Evolutionary conservation across 2,888 invertebrate species (phyloP).

Genomic region (Aphidius colemani): DNA sequence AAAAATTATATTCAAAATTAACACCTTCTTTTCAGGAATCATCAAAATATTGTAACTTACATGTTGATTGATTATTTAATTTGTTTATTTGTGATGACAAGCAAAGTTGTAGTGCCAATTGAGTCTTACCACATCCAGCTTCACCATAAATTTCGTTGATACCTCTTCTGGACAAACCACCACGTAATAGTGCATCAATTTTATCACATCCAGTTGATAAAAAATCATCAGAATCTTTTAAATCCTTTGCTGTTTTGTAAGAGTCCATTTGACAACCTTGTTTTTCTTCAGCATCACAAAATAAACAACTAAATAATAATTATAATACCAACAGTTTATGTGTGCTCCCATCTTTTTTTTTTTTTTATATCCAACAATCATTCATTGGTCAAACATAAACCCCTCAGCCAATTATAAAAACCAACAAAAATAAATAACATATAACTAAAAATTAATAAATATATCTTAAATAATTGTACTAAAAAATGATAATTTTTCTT

Average conservation of each 20-base stretch:
- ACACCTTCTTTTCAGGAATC: neutral
- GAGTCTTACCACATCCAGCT: constrained; percentile 83
- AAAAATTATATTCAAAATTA: constrained; percentile 30
- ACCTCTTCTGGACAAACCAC: constrained; percentile 72
- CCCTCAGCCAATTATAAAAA: too few relatives aligned
- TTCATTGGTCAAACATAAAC: too few relatives aligned
- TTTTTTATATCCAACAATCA: too few relatives aligned
- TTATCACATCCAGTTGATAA: constrained; percentile 63
- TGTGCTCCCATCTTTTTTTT: too few relatives aligned
- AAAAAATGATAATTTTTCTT: neutral
- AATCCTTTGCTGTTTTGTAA: constrained; percentile 29
- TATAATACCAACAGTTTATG: too few relatives aligned
- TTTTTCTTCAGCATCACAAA: neutral
- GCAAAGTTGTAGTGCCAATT: constrained; percentile 74
- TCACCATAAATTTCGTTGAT: constrained; percentile 82
- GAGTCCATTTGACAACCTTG: constrained; percentile 12
- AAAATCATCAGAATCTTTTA: constrained; percentile 40
- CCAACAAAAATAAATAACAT: constrained; percentile 1
- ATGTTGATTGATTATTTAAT: constrained; percentile 64
- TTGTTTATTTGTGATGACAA: constrained; percentile 68
- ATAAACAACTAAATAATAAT: neutral
- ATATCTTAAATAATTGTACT: too few relatives aligned
- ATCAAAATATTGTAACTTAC: constrained; percentile 41
- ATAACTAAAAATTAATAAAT: too few relatives aligned
- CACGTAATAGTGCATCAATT: constrained; percentile 67